Evolutionary conservation across 2,797 vertebrate genomes (phyloP).

Genomic region (Microtus californicus): DNA sequence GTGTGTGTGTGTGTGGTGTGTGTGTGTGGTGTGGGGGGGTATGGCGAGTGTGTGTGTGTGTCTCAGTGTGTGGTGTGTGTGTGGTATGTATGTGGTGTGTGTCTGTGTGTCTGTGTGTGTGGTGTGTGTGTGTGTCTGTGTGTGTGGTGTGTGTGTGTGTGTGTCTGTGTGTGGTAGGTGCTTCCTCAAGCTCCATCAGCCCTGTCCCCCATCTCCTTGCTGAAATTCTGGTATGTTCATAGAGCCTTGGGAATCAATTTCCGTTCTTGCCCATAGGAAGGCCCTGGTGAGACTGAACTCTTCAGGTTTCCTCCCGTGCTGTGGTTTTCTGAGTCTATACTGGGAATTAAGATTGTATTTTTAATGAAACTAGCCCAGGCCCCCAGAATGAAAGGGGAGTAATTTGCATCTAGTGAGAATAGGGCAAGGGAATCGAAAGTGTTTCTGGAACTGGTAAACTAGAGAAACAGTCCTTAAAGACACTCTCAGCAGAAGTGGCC

Average conservation of each 20-base stretch:
- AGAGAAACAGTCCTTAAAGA: conserved; percentile 56
- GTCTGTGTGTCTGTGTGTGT: not conserved
- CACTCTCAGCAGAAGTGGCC: not conserved
- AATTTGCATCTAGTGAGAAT: conserved; percentile 55
- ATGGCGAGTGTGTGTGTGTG: not conserved
- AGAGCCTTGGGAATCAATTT: not conserved
- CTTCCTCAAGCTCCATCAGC: not conserved
- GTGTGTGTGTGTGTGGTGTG: not conserved
- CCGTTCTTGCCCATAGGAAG: not conserved
- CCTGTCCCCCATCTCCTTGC: not conserved
- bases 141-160: not conserved
- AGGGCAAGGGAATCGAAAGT: conserved; percentile 31
- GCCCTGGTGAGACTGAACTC: not conserved
- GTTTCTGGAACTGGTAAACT: conserved; percentile 59
- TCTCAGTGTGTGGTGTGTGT: not conserved
- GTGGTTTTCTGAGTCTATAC: not conserved
- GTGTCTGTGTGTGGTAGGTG: not conserved
- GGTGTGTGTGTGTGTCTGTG: not conserved
- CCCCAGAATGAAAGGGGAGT: conserved; percentile 32
- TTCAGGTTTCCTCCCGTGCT: conserved; percentile 10
- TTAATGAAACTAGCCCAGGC: conserved; percentile 3
- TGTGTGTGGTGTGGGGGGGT: not conserved
- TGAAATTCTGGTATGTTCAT: conserved; percentile 18
- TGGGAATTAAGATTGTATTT: conserved; percentile 21
- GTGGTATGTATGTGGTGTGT: not conserved